phyloP scores from a whole-genome alignment of 2,888 invertebrate genomes.

The Arge pagana region DNA sequence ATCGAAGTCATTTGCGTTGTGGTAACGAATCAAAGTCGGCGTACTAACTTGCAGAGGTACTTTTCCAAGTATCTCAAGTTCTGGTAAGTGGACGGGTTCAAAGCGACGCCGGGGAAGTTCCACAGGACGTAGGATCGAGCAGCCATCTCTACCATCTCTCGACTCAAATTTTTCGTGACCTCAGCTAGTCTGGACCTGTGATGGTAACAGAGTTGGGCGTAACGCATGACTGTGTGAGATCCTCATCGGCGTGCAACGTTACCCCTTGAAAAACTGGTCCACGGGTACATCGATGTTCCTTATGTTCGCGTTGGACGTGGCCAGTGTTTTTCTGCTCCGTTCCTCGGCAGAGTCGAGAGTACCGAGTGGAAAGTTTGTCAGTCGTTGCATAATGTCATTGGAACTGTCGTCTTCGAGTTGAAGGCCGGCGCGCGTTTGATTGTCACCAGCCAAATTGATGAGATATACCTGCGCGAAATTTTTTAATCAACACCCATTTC shows the following conservation, averaged over 20 bases:
- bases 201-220: background rate
- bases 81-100: constrained; percentile 38
- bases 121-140: constrained; percentile 46
- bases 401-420: background rate
- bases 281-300: constrained; percentile 36
- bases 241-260: no score
- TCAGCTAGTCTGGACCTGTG: constrained; percentile 40
- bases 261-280: constrained; percentile 43
- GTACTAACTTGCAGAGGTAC: constrained; percentile 35
- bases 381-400: constrained; percentile 8
- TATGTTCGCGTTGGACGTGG: constrained; percentile 36
- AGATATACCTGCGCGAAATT: constrained; percentile 38
- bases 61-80: constrained; percentile 30
- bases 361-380: constrained; percentile 5
- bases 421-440: no score
- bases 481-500: no score
- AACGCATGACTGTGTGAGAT: no score
- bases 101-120: constrained; percentile 44
- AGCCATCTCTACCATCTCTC: constrained; percentile 41
- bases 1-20: background rate
- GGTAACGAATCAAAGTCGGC: background rate
- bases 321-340: constrained; percentile 30
- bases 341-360: constrained; percentile 26
- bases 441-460: constrained; percentile 35
- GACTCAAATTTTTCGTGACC: constrained; percentile 31